Evolutionary conservation across 2,888 invertebrate genomes (phyloP), one percentile per base, ranked within the genome.

Genomic region (Drosophila anomelani): DNA sequence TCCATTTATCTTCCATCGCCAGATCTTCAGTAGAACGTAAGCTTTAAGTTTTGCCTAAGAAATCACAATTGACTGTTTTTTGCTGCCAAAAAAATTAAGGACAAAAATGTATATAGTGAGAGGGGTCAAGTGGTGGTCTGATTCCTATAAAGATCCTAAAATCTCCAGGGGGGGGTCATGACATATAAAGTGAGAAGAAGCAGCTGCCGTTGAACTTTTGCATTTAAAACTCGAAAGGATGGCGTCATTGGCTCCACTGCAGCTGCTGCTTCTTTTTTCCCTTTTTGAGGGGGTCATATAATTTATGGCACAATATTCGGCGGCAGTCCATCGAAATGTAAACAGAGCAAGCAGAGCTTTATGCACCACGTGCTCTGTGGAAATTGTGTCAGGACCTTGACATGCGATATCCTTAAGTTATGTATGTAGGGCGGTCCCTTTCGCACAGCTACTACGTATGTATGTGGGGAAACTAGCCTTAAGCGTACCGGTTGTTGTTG

Each of bases 351-450:
- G 41, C 60, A 61, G 34, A 58, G 54, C 34, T 58, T 57, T 38
- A 20, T 53, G 56, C 29, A 68, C 63, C 83, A 80, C 80, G 75
- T 80, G 82, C 53, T 47, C 44, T 29, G 49, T 13, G 26, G 59
- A 74, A 84, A 84, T 74, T 66, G 80, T 85, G 88, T 83, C 88
- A 75, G 71, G 80, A 85, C 83, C 83, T 83, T 88, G 83, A 88
- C 83, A 83, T 62, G 67, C 56, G 57, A 57, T 62, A 61, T 46
- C 68, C 59, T 47, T 60, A 32, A 77, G 82, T 72, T 79, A 79
- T 75, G 72, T 78, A 60, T 82, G 44, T 73, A 51, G 72, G 53
- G 44, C 34, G 20, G 34, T 47, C 53, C 34, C 39, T 64, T 61
- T 41, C 68, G 46, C 62, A 44, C 58, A 23, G 9, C 34, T 53